These are phyloP conservation scores for Equus quagga DNA, from an alignment of 2,113 vertebrate species.

Conservation along the genomic window DNA sequence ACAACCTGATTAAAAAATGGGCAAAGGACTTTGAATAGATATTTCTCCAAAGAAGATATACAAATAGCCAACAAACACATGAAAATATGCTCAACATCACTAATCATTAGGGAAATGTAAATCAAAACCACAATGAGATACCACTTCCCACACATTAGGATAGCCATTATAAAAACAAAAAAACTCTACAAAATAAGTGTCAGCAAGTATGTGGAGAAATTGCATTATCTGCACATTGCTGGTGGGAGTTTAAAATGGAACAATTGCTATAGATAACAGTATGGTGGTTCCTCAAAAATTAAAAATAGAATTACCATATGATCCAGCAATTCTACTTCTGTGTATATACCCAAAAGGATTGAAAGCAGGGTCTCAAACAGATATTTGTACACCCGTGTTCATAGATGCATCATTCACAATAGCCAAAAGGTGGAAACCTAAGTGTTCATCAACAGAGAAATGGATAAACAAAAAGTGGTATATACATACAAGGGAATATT, in stretches of 20 bases:
- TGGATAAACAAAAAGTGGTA: not conserved
- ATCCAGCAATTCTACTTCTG: not conserved
- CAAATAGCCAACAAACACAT: not conserved
- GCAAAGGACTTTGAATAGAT: not conserved
- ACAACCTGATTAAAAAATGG: not conserved
- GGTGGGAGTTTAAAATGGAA: not conserved
- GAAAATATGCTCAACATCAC: not conserved
- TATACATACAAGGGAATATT: not conserved
- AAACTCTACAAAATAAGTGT: not conserved
- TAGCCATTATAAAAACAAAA: not conserved
- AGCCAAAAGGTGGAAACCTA: not conserved
- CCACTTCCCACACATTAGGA: not conserved
- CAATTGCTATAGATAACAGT: not conserved
- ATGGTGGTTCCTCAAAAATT: not conserved
- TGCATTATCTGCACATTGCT: not conserved
- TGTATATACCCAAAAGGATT: not conserved
- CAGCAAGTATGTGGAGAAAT: not conserved
- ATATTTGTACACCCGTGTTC: not conserved
- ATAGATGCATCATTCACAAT: not conserved
- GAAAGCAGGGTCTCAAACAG: not conserved
- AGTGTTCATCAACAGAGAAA: not conserved
- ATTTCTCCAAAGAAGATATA: constrained; percentile 41
- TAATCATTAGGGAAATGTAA: not conserved
- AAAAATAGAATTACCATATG: not conserved
- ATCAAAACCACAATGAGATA: not conserved